Evolutionary conservation across 2,797 vertebrate genomes (phyloP), one percentile per base, ranked within the genome.

Genomic region (Zalophus californianus): DNA sequence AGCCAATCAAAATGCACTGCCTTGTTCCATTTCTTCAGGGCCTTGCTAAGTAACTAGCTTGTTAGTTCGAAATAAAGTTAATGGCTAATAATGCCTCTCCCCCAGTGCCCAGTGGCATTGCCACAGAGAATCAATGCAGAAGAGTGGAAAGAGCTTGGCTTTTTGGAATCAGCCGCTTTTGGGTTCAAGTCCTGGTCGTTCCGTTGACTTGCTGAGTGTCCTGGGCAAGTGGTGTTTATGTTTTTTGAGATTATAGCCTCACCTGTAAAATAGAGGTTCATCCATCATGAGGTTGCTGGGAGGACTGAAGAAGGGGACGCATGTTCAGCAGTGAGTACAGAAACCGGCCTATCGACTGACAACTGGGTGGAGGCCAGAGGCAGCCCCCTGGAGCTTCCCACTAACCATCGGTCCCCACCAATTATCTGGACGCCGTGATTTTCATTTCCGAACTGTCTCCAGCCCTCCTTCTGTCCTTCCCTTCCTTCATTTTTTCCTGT

Each of bases 11-110:
- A 41, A 35, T 35, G 75, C 21, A 2, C 35, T 23, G 41, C 64
- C 84, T 92, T 75, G 80, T 70, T 95, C 77, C 62, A 25, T 86
- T 97, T 97, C 96, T 97, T 93, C 16, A 52, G 94, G 95, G 97
- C 84, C 90, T 97, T 9, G 5, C 90, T 95, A 88, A 96, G 90
- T 92, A 96, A 97, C 93, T 97, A 85, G 89, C 90, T 93, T 95
- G 97, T 95, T 96, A 94, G 94, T 96, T 93, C 75, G 89, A 95
- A 95, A 97, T 96, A 75, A 96, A 94, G 93, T 94, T 96, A 87
- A 93, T 92, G 86, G 41, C 70, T 93, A 78, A 50, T 85, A 77
- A 93, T 95, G 72, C 62, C 78, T 93, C 62, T 20, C 60, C 75
- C 56, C 38, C 23, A 14, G 64, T 73, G 91, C 54, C 93, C 15